Base-by-base conservation (phyloP, 2,888 invertebrate species). In the Homarus gammarus region DNA sequence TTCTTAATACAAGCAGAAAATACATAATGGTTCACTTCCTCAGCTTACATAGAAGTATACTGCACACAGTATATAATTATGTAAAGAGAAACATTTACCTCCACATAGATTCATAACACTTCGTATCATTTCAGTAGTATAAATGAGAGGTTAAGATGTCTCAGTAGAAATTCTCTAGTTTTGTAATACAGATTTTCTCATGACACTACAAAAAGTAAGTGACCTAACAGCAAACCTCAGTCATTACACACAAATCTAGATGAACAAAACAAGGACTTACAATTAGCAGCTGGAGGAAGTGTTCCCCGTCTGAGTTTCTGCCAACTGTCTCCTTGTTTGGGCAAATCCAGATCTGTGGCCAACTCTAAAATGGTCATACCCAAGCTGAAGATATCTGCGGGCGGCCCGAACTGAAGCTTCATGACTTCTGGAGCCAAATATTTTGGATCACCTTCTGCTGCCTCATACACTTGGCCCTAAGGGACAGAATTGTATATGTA, bases 351-450 rank as follows among this genome's bases (percentile, higher is more conserved):
- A 94, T 96, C 96, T 92, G 95, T 95, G 0, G 96, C 95, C 70
- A 97, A 93, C 93, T 97, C 97, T 82, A 97, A 93, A 91, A 96
- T 95, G 5, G 96, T 95, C 92, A 97, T 95, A 3, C 97, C 97
- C 77, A 97, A 94, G 93, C 96, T 96, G 93, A 96, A 96, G 73
- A 97, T 95, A 94, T 97, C 97, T 36, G 96, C 96, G 33, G 96
- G 95, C 92, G 96, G 95, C 2, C 96, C 95, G 93, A 96, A 96
- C 31, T 95, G 44, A 36, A 75, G 95, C 91, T 95, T 94, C 93
- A 97, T 94, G 33, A 96, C 94, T 94, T 97, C 97, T 40, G 96
- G 95, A 0, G 97, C 96, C 92, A 97, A 94, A 93, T 97, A 97
- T 92, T 96, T 96, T 0, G 96, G 95, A 94, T 97, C 97, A 0